Conservation (phyloP, 2,113 vertebrate species). For the Cyanocitta stelleri region DNA sequence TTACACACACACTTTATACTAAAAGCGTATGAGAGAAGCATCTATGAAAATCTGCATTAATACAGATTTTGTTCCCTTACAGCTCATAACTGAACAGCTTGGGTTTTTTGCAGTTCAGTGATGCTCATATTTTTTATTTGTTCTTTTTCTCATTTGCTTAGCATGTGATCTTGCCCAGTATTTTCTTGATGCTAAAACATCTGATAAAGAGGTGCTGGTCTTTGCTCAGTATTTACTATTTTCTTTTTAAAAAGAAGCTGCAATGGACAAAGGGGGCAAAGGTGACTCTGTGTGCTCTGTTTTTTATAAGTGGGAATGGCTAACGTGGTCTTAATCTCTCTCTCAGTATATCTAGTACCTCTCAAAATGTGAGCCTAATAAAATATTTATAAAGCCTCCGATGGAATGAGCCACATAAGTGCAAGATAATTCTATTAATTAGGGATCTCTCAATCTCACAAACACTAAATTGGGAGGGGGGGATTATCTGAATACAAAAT, state of each 20-base stretch:
- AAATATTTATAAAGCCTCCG: constrained; percentile 41
- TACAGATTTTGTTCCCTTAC: neutral
- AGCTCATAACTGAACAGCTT: neutral
- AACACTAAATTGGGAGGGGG: neutral
- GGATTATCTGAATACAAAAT: constrained; percentile 29
- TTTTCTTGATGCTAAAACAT: neutral
- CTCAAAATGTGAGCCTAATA: constrained; percentile 39
- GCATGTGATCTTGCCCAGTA: neutral
- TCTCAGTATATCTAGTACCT: neutral
- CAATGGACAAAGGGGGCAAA: neutral
- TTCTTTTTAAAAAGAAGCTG: neutral
- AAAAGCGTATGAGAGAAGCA: neutral
- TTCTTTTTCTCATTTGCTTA: neutral
- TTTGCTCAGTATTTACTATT: neutral
- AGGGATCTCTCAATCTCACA: constrained; percentile 37
- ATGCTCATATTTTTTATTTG: neutral
- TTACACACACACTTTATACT: neutral
- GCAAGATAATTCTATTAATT: constrained; percentile 58
- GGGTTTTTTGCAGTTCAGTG: neutral
- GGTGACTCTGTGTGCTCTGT: neutral
- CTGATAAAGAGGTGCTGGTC: neutral
- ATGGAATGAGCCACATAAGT: constrained; percentile 39
- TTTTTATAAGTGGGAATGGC: neutral
- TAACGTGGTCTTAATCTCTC: neutral
- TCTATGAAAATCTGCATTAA: neutral